Evolutionary conservation across 2,797 vertebrate genomes (phyloP), one percentile per base, ranked within the genome.

Genomic region (Leptatherina wallacei): DNA sequence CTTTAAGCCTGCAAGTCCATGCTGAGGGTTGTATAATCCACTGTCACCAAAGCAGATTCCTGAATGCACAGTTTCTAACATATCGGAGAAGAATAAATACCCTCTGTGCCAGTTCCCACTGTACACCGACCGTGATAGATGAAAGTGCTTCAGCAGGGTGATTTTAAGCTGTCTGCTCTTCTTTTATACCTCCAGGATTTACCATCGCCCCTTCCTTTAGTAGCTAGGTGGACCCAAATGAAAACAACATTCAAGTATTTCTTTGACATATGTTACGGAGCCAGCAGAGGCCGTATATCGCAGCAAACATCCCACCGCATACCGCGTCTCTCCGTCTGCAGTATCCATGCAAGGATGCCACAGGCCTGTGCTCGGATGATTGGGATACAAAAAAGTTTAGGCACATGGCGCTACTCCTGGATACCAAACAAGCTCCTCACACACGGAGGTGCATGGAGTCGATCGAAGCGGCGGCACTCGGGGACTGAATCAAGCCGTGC

Each of bases 181-280:
- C 63, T 55, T 80, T 84, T 85, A 81, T 22, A n/a, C 0, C 1
- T 6, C 4, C 65, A 42, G 33, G 74, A 91, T 86, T 89, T 86
- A 90, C 55, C 61, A n/a, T 29, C 14, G 0, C 3, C 24, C 32
- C 18, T 18, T 35, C n/a, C 27, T 52, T 64, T 32, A 59, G 85
- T 91, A 73, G 76, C 88, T 71, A 82, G 71, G 89, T 22, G 63
- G 77, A 1, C 33, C 7, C 69, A 81, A 78, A 87, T 65, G 69
- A 69, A 27, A 58, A 35, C 12, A 0, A 22, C n/a, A 24, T 27
- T 40, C 61, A 69, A 69, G 71, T 6, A 63, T 76, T 10, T 57
- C 69, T 32, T 62, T 73, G 69, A 68, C 66, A 71, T 63, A 14
- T 33, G 64, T 44, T 44, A 0, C 2, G 71, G 78, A 77, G 75